Conservation (phyloP, 2,888 invertebrate species). For the Clusia tigrina region DNA sequence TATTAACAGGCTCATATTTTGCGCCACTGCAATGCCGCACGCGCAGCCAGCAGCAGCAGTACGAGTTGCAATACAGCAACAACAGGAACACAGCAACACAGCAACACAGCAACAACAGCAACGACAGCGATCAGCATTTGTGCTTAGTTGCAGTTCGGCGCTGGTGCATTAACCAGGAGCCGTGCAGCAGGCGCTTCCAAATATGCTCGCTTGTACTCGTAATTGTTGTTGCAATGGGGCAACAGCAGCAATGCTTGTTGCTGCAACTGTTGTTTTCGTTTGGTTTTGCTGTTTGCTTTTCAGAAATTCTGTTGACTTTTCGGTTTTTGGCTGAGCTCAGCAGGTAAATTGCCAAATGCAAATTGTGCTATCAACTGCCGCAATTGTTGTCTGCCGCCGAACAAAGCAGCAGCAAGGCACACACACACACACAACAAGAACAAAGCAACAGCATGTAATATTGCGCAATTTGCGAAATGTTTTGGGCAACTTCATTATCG, state of each 20-base stretch:
- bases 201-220: not conserved
- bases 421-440: conserved; percentile 31
- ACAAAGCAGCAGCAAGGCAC: conserved; percentile 2
- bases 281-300: not conserved
- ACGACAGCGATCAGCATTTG: too few relatives aligned
- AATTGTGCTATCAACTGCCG: conserved; percentile 32
- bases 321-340: conserved; percentile 39
- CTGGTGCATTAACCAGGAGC: too few relatives aligned
- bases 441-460: conserved; percentile 34
- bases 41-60: not conserved
- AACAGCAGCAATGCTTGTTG: conserved; percentile 6
- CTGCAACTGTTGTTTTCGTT: not conserved
- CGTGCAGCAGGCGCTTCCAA: not conserved
- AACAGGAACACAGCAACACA: too few relatives aligned
- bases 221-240: conserved; percentile 8
- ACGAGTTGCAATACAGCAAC: too few relatives aligned
- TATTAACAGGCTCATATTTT: conserved; percentile 59
- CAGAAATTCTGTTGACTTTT: not conserved
- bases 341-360: conserved; percentile 46
- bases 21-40: conserved; percentile 6
- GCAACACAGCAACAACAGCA: too few relatives aligned
- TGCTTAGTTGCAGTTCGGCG: too few relatives aligned
- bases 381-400: not conserved
- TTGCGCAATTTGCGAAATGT: conserved; percentile 34
- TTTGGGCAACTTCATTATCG: conserved; percentile 37